Base-by-base conservation (phyloP, 2,888 invertebrate genomes). In the Anarsia innoxiella region DNA sequence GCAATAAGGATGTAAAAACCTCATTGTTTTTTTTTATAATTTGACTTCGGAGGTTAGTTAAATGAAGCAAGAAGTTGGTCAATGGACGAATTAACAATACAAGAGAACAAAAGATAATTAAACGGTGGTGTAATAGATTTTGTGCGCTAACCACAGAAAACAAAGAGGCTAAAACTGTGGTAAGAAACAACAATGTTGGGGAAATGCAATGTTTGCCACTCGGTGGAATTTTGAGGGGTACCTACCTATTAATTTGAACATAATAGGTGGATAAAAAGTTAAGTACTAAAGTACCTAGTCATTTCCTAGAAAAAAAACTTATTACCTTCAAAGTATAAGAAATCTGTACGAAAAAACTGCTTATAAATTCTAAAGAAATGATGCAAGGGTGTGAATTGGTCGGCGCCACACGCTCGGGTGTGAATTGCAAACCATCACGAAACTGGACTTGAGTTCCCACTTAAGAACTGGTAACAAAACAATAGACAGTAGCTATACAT, bases 11-110 rank as follows among this genome's bases (percentile, higher is more conserved):
- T 2, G 27, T 36, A 39, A 40, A 31, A 25, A 9, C 8, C 11
- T 40, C 28, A 28, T 36, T 36, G 32, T 40, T 36, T 37, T n/a
- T n/a, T n/a, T 28, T 30, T 15, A 32, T 36, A 29, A 36, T 33
- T 40, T 37, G 36, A 37, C 30, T 37, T 28, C 23, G 23, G 32
- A 23, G 29, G 36, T 35, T 27, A 23, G 33, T 33, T 40, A 40
- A 43, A 35, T 36, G 40, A 37, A 37, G 52, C 58, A 72, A 73
- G 59, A 73, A 75, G 62, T 68, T 61, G 59, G 59, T 70, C 63
- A 76, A 72, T 72, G 61, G 50, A 52, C 55, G 64, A 70, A 64
- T 67, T 62, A 64, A 65, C 73, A 70, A 69, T 66, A 66, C 71
- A 45, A 45, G 52, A 51, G 61, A 64, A 74, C 71, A 68, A 73